A percentile compares a stretch with the other conserved stretches of the same genome.
Conservation (phyloP, 1,140 invertebrate genomes). For the Agrilus planipennis region DNA sequence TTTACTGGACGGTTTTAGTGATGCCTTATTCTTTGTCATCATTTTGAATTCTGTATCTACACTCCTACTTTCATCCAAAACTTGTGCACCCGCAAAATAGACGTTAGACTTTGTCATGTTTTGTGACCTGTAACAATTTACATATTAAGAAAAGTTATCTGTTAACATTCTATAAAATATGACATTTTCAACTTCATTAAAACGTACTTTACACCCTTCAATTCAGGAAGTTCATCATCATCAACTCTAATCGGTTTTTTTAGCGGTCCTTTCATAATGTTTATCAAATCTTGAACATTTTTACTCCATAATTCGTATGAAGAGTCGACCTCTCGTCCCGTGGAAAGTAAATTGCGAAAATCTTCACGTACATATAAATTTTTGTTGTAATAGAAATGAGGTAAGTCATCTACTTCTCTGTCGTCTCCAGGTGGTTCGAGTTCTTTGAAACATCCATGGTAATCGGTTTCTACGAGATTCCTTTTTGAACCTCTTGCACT, state of each 20-base stretch:
- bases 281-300: constrained; percentile 19
- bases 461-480: constrained; percentile 12
- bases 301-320: constrained; percentile 22
- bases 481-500: background rate
- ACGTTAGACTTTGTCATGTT: constrained; percentile 1
- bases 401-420: constrained; percentile 14
- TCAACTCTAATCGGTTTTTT: background rate
- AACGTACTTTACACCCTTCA: too few relatives aligned
- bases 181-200: too few relatives aligned
- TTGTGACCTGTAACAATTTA: background rate
- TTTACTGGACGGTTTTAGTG: too few relatives aligned
- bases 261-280: constrained; percentile 6
- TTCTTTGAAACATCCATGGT: constrained; percentile 22
- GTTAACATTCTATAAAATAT: background rate
- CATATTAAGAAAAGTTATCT: background rate
- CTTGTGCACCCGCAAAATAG: too few relatives aligned
- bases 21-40: background rate
- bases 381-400: constrained; percentile 23
- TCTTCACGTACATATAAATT: constrained; percentile 26
- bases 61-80: too few relatives aligned
- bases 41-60: background rate
- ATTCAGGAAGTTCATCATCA: background rate
- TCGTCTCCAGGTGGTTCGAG: constrained; percentile 6
- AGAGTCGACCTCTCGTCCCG: constrained; percentile 12
- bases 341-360: constrained; percentile 20